Base-by-base conservation (phyloP, 2,797 vertebrate genomes). In the Geotrypetes seraphini region DNA sequence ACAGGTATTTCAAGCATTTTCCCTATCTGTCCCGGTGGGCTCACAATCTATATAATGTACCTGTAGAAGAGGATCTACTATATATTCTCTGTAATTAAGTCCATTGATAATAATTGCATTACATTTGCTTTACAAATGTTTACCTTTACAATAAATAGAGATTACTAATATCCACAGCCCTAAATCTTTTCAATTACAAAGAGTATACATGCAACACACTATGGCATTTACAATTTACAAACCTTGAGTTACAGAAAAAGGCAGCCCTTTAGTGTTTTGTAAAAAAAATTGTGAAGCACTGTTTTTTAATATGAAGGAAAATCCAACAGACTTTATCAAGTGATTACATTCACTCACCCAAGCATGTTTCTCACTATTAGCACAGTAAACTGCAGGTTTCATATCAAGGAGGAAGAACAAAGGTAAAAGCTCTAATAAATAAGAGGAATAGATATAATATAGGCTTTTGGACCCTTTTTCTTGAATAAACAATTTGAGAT, bases 181-280 rank as follows among this genome's bases (percentile, higher is more conserved):
- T 53, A 54, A 58, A 23, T 31, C 7, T 31, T 33, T 33, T 30
- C 26, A 27, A 46, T 34, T 35, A 32, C 39, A 45, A 40, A 46
- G 41, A 54, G 69, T 58, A 71, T 71, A 79, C 80, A 89, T 80
- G 81, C 80, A 83, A 82, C 71, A 70, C 60, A 81, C 71, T 62
- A 81, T 43, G 71, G 74, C 63, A 71, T 81, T 79, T 73, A 69
- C 64, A 88, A 91, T 86, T 78, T 86, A 89, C 75, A 92, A 42
- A 49, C 45, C 53, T 74, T 61, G 65, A 61, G 66, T 69, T 67
- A 67, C 58, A 53, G 67, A 66, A 69, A 69, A 85, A 91, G 79
- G 85, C 85, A 91, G 91, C 90, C 92, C 91, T 93, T 94, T 84
- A 76, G 72, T 81, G 16, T 79, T 84, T 78, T 63, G 73, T 71